Evolutionary conservation across 2,113 vertebrate species (phyloP), one percentile per base, ranked within the genome.

Genomic region (Salvelinus sp.): DNA sequence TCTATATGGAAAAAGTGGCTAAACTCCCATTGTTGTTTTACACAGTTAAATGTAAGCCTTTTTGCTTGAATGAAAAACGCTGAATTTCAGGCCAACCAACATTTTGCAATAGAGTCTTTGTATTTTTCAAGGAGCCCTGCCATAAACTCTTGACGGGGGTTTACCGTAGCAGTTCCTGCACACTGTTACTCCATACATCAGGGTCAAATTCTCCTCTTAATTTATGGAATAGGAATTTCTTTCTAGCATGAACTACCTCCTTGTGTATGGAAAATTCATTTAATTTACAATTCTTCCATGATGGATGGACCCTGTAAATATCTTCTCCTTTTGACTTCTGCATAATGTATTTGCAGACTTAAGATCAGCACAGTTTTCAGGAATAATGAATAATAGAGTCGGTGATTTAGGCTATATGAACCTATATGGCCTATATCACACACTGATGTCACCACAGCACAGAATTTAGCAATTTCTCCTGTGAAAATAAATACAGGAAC

Each of bases 221-320:
- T 73, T 85, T 69, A 73, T 60, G 70, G 62, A 80, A 70, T 65
- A 16, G 23, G n/a, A 47, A 47, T 30, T 27, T 28, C 68, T 72
- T 27, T 65, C 72, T 73, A 80, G 71, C 64, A 69, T 30, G 74
- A 78, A 79, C 74, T 18, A 13, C 30, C 70, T 48, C 30, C 58
- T 2, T 48, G 58, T 70, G 79, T 67, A 58, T 81, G 88, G 86
- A 86, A 89, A 89, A 88, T 63, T 25, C 71, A 73, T 89, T 84
- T 69, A 2, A 69, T 83, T 82, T 75, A 77, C 77, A 74, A 70
- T 65, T 69, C 64, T 66, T 58, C 48, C 28, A 27, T 5, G 57
- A 68, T 44, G 48, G 57, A 68, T 48, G 48, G 63, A 74, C 74
- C 70, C 72, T 50, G 33, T 79, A 83, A 77, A 84, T 44, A 44